phyloP scores from a whole-genome alignment of 2,888 invertebrate genomes.

The Nephrocerus scutellatus region DNA sequence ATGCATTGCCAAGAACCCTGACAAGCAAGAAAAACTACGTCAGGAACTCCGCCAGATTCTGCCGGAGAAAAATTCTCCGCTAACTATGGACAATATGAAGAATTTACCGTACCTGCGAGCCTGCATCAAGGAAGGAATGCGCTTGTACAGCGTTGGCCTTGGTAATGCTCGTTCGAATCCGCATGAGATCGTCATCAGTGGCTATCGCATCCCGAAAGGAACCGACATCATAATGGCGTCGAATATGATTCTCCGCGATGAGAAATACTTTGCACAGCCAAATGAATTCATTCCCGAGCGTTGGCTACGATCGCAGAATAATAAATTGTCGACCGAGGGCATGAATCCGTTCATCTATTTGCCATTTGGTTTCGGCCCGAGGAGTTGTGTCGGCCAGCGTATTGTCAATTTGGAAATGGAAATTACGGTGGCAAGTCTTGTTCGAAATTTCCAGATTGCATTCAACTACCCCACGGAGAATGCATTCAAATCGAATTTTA shows the following conservation, averaged over 20 bases:
- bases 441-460: slow-evolving; percentile 37
- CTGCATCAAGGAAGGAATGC: slow-evolving; percentile 62
- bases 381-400: slow-evolving; percentile 60
- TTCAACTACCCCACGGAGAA: slow-evolving; percentile 37
- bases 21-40: slow-evolving; percentile 57
- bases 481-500: slow-evolving; percentile 31
- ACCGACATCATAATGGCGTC: slow-evolving; percentile 67
- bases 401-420: slow-evolving; percentile 65
- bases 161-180: too few relatives aligned
- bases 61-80: slow-evolving; percentile 36
- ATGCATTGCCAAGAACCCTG: slow-evolving; percentile 55
- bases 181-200: slow-evolving; percentile 54
- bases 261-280: slow-evolving; percentile 57
- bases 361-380: slow-evolving; percentile 61
- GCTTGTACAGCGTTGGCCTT: slow-evolving; percentile 53
- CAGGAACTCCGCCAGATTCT: slow-evolving; percentile 51
- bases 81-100: slow-evolving; percentile 45
- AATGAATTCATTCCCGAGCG: slow-evolving; percentile 63
- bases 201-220: slow-evolving; percentile 55
- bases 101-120: slow-evolving; percentile 57
- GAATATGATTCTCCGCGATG: slow-evolving; percentile 56
- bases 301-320: slow-evolving; percentile 52
- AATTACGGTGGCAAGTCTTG: slow-evolving; percentile 48
- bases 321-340: background rate
- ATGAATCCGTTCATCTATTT: slow-evolving; percentile 33